These are phyloP conservation scores for Pseudomyrmex gracilis DNA, from an alignment of 1,140 invertebrate species.

Conservation along the genomic window DNA sequence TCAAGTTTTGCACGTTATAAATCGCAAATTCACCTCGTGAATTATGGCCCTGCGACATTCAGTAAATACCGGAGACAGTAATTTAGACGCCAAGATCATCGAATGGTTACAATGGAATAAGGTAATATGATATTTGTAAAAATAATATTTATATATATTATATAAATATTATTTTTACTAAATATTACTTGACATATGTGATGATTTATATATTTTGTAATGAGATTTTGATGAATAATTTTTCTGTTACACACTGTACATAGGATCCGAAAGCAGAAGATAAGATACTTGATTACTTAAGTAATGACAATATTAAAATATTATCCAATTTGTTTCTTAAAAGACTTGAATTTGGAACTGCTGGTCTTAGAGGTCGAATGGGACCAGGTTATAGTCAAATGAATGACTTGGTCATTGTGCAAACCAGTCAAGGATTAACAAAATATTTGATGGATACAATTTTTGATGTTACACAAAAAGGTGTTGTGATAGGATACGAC, in stretches of 20 bases:
- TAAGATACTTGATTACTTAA: slow-evolving; percentile 86
- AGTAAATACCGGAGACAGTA: slow-evolving; percentile 78
- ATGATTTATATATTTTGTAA: slow-evolving; percentile 63
- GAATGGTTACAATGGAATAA: slow-evolving; percentile 90
- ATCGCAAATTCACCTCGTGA: too few species aligned
- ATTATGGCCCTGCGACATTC: slow-evolving; percentile 66
- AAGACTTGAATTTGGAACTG: slow-evolving; percentile 94
- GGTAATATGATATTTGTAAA: slow-evolving; percentile 77
- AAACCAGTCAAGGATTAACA: slow-evolving; percentile 97
- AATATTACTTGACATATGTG: not conserved
- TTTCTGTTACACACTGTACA: slow-evolving; percentile 62
- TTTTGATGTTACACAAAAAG: slow-evolving; percentile 86
- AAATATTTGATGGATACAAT: slow-evolving; percentile 90
- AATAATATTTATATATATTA: slow-evolving; percentile 2
- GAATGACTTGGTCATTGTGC: slow-evolving; percentile 99
- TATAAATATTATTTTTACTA: slow-evolving; percentile 1
- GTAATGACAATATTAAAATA: slow-evolving; percentile 84
- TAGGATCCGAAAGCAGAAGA: slow-evolving; percentile 84
- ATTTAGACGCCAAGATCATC: slow-evolving; percentile 86
- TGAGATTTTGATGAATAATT: slow-evolving; percentile 16
- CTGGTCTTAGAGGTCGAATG: slow-evolving; percentile 96
- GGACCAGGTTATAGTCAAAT: slow-evolving; percentile 96
- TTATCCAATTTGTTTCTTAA: slow-evolving; percentile 88
- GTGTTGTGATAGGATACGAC: slow-evolving; percentile 97
- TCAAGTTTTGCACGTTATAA: too few species aligned